These are phyloP conservation scores for Mesocricetus auratus DNA, from an alignment of 2,113 vertebrate genomes.

Conservation along the genomic window DNA sequence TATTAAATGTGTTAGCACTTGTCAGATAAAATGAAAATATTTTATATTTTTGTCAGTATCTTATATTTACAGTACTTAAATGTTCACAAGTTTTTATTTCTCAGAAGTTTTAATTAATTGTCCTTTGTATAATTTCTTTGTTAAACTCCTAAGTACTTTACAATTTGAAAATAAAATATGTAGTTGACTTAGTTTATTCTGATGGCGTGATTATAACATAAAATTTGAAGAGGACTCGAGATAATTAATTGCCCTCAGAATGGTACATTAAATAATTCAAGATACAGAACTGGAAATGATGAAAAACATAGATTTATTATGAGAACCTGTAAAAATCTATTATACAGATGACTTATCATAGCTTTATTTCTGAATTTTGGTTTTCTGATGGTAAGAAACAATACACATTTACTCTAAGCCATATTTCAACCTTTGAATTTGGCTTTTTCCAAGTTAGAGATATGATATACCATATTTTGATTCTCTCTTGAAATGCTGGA, in stretches of 20 bases:
- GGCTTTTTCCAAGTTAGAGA: too few species aligned
- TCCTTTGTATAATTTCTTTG: background rate
- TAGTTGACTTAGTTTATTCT: background rate
- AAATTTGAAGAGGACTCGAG: background rate
- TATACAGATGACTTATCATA: background rate
- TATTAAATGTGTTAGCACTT: background rate
- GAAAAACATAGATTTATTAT: background rate
- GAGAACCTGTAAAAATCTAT: background rate
- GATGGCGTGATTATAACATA: background rate
- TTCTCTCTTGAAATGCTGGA: background rate
- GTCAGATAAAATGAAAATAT: background rate
- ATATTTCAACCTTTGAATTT: background rate
- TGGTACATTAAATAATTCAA: background rate
- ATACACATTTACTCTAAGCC: background rate
- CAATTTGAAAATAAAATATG: background rate
- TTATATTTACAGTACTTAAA: constrained; percentile 21
- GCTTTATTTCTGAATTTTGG: background rate
- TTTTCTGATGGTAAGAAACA: background rate
- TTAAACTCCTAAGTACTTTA: background rate
- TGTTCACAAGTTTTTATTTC: background rate
- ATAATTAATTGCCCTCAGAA: background rate
- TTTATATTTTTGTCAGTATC: background rate
- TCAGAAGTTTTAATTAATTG: constrained; percentile 19
- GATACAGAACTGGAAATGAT: background rate
- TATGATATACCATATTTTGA: background rate